phyloP scores from a whole-genome alignment of 1,140 invertebrate species.

The Drosophila teissieri region DNA sequence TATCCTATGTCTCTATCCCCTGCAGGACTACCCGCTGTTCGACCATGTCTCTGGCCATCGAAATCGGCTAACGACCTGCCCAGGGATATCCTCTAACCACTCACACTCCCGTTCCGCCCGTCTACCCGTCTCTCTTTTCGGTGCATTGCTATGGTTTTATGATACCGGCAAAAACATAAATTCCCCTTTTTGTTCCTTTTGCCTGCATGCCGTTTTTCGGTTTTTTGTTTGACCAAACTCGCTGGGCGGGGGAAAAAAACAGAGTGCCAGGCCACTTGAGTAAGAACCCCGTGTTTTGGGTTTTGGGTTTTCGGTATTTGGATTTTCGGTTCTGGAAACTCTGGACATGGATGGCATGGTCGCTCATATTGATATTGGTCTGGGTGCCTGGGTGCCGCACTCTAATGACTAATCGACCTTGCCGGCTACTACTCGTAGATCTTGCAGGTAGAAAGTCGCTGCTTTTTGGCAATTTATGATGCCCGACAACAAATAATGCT shows the following conservation, averaged over 20 bases:
- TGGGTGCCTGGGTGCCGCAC: slow-evolving; percentile 31
- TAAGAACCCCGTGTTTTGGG: slow-evolving; percentile 7
- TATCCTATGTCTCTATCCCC: background rate
- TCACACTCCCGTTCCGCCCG: slow-evolving; percentile 7
- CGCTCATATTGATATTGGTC: background rate
- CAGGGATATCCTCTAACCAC: slow-evolving; percentile 40
- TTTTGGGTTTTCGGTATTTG: slow-evolving; percentile 1
- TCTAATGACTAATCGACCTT: slow-evolving; percentile 78
- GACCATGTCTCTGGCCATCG: slow-evolving; percentile 24
- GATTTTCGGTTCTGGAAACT: background rate
- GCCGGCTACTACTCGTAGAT: slow-evolving; percentile 35
- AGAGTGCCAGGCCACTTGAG: slow-evolving; percentile 64
- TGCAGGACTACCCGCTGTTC: slow-evolving; percentile 63
- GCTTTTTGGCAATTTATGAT: slow-evolving; percentile 38
- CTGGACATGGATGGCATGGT: background rate
- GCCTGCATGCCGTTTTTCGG: slow-evolving; percentile 43
- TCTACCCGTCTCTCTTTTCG: slow-evolving; percentile 7
- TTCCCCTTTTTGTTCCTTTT: slow-evolving; percentile 45
- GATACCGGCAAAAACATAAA: slow-evolving; percentile 62
- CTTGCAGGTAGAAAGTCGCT: slow-evolving; percentile 55
- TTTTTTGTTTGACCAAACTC: slow-evolving; percentile 14
- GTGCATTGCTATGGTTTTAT: slow-evolving; percentile 78
- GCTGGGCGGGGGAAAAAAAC: slow-evolving; percentile 43
- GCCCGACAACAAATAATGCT: slow-evolving; percentile 22
- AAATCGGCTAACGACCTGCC: slow-evolving; percentile 63